Conservation (phyloP, 2,113 vertebrate genomes). For the Burhinus oedicnemus region DNA sequence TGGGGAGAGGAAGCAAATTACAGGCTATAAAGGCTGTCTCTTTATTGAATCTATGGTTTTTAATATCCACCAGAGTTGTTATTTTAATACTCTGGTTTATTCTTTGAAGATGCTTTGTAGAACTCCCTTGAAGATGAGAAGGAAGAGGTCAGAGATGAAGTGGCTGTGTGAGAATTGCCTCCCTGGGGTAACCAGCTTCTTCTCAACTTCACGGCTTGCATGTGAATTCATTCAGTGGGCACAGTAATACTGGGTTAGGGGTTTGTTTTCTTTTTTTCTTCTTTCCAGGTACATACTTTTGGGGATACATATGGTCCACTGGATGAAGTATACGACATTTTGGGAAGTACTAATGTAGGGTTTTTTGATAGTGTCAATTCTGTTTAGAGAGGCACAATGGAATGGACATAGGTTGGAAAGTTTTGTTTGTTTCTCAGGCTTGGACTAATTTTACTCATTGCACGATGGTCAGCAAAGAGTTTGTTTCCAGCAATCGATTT, state of each 20-base stretch:
- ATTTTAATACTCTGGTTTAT: neutral
- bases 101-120: neutral
- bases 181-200: neutral
- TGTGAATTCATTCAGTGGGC: neutral
- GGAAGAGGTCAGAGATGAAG: neutral
- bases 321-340: neutral
- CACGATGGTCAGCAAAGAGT: neutral
- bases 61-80: neutral
- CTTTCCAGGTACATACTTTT: accelerated
- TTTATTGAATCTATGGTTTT: neutral
- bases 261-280: neutral
- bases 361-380: neutral
- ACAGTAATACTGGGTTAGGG: no score
- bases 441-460: neutral
- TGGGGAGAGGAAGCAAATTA: neutral
- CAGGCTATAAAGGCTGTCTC: neutral
- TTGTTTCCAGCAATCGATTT: neutral
- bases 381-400: neutral
- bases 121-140: neutral
- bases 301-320: accelerated
- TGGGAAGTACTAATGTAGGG: neutral
- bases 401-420: neutral
- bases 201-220: neutral
- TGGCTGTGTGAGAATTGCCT: neutral
- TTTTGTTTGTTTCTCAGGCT: neutral